phyloP scores from a whole-genome alignment of 2,797 vertebrate genomes.

The Epinephelus coioides region DNA sequence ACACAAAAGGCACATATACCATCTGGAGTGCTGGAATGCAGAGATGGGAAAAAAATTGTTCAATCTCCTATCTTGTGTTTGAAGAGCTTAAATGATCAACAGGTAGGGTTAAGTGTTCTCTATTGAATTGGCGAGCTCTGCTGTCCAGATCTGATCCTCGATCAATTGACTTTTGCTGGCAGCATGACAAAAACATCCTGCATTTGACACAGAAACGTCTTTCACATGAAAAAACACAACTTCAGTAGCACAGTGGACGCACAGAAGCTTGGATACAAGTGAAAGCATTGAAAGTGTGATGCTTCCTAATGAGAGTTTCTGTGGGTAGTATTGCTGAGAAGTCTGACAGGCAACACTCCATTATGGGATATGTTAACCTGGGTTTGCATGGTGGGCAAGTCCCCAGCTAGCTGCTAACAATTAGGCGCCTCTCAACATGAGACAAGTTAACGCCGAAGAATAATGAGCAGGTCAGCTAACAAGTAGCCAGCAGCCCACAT shows the following conservation, averaged over 20 bases:
- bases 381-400: conserved; percentile 45
- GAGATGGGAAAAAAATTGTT: neutral
- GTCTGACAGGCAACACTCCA: conserved; percentile 33
- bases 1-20: conserved; percentile 10
- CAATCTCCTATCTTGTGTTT: conserved; percentile 27
- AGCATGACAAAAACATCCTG: neutral
- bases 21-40: conserved; percentile 16
- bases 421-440: conserved; percentile 69
- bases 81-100: conserved; percentile 54
- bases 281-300: neutral
- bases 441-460: conserved; percentile 68
- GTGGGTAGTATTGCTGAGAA: conserved; percentile 15
- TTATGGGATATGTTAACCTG: conserved; percentile 44
- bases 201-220: neutral
- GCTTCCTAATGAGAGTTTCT: conserved; percentile 38
- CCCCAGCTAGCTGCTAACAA: conserved; percentile 64
- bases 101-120: conserved; percentile 35
- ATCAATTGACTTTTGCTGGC: conserved; percentile 20
- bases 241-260: neutral
- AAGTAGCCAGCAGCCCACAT: conserved; percentile 72
- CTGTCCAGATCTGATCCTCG: neutral
- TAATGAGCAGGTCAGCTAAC: conserved; percentile 82
- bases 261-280: neutral
- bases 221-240: neutral
- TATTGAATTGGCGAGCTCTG: conserved; percentile 18